phyloP scores from a whole-genome alignment of 2,888 invertebrate genomes.

The Anoplius nigerrimus region DNA sequence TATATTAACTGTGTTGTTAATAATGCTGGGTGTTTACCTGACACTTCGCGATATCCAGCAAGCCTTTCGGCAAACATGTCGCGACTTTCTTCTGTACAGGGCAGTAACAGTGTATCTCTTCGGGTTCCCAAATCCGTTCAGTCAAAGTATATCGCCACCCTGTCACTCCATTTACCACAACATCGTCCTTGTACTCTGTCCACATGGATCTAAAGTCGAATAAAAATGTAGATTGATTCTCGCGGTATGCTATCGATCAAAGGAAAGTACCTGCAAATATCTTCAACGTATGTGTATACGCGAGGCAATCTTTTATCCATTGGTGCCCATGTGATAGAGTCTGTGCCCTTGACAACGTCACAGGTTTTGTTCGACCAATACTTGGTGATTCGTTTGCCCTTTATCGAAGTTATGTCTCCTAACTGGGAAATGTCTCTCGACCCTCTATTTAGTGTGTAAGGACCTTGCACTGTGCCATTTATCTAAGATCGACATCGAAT shows the following conservation, averaged over 20 bases:
- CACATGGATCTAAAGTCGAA: neutral
- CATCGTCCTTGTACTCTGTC: constrained; percentile 71
- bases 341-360: constrained; percentile 78
- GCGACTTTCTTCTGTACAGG: constrained; percentile 74
- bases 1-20: too few species aligned
- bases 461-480: constrained; percentile 77
- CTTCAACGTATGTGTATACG: constrained; percentile 77
- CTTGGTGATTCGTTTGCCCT: constrained; percentile 66
- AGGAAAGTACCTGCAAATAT: constrained; percentile 76
- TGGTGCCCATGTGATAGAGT: constrained; percentile 78
- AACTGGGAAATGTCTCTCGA: constrained; percentile 75
- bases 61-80: constrained; percentile 77
- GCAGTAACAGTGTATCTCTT: constrained; percentile 78
- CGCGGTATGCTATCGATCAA: neutral
- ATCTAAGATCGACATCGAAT: constrained; percentile 69
- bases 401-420: constrained; percentile 77
- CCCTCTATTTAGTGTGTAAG: constrained; percentile 78
- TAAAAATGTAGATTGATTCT: neutral
- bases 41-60: constrained; percentile 75
- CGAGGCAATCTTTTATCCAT: constrained; percentile 72
- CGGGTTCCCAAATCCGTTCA: constrained; percentile 74
- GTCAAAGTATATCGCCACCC: constrained; percentile 76
- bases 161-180: constrained; percentile 74
- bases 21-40: constrained; percentile 45
- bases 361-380: constrained; percentile 76